Conservation (phyloP, 2,797 vertebrate species). For the Danio aesculapii region DNA sequence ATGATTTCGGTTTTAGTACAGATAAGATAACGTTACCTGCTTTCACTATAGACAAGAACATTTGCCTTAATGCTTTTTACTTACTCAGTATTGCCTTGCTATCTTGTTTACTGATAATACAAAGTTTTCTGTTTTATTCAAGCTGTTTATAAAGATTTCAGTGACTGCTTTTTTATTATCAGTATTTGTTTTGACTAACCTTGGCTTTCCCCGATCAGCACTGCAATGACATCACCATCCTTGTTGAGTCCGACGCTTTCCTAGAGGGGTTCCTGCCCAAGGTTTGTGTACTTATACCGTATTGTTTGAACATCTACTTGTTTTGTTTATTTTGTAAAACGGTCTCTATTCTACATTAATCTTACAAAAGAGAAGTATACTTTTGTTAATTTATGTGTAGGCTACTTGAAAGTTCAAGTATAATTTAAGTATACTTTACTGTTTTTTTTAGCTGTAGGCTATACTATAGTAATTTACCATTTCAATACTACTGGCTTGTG, state of each 20-base stretch:
- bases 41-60: background rate
- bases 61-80: background rate
- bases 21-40: background rate
- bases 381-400: too few relatives aligned
- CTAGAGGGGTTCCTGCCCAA: conserved; percentile 29
- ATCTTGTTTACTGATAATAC: background rate
- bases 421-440: too few relatives aligned
- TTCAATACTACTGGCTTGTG: too few relatives aligned
- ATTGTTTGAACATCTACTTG: background rate
- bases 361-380: too few relatives aligned
- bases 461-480: too few relatives aligned
- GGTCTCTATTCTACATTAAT: background rate
- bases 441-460: too few relatives aligned
- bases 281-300: background rate
- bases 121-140: background rate
- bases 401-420: too few relatives aligned
- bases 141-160: background rate
- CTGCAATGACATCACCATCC: background rate
- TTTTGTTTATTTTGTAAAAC: background rate
- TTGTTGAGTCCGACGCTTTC: conserved; percentile 1
- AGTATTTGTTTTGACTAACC: conserved; percentile 1
- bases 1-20: background rate
- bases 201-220: background rate
- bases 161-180: background rate
- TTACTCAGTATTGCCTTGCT: background rate